Conservation (phyloP, 2,888 invertebrate genomes). For the Pteria penguin region DNA sequence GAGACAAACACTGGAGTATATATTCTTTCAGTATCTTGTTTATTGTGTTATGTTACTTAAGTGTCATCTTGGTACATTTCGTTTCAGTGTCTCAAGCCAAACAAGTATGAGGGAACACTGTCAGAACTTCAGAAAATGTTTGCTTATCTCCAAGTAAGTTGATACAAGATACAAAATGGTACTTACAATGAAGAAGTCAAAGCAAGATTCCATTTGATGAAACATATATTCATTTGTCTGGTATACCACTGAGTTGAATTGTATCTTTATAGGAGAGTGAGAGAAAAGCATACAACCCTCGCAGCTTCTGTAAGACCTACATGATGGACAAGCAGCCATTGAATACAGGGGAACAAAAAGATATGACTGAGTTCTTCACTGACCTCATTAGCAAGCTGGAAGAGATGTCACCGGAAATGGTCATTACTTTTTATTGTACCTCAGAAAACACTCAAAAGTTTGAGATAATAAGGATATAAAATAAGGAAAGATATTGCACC, state of each 20-base stretch:
- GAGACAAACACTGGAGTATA: too few relatives aligned
- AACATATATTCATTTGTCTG: neutral
- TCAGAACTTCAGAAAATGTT: constrained; percentile 96
- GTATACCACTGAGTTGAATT: neutral
- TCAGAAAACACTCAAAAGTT: too few relatives aligned
- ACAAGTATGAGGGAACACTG: constrained; percentile 90
- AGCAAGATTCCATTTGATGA: too few relatives aligned
- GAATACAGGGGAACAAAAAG: constrained; percentile 97
- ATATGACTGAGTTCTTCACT: constrained; percentile 99
- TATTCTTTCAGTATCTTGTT: too few relatives aligned
- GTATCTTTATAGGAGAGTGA: constrained; percentile 88
- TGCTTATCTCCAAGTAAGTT: constrained; percentile 89
- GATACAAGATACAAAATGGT: too few relatives aligned
- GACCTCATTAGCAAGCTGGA: constrained; percentile 96
- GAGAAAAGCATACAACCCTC: constrained; percentile 95
- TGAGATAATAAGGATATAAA: too few relatives aligned
- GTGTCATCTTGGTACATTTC: constrained; percentile 22
- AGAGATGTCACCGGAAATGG: constrained; percentile 92
- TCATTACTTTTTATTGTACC: too few relatives aligned
- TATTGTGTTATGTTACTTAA: too few relatives aligned
- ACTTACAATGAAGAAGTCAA: too few relatives aligned
- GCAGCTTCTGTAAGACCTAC: constrained; percentile 96
- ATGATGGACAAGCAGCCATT: constrained; percentile 98
- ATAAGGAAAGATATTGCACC: too few relatives aligned
- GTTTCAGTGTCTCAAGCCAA: constrained; percentile 81